Base-by-base conservation (phyloP, 2,888 invertebrate species). In the Apamea crenata region DNA sequence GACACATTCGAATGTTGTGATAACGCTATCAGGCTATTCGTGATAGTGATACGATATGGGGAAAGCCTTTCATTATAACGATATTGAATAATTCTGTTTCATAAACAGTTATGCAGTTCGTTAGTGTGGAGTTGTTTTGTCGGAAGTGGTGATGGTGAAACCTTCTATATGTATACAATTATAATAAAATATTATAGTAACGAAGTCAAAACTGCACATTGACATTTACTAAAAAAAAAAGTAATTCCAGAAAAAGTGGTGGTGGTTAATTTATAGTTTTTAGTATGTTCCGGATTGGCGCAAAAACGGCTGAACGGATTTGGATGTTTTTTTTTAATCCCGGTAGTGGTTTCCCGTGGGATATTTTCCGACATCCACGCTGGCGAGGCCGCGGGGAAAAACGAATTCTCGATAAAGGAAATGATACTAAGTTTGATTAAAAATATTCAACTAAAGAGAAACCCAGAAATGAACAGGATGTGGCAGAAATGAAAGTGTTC, bases 1-100 rank as follows among this genome's bases (percentile, higher is more conserved):
- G 66, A 73, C 79, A 66, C 56, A 71, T 74, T 79, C 53, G 32
- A 70, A 86, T 74, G 80, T 77, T 69, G 36, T 65, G 83, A 75
- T 79, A 82, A 86, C 65, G n/a, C 29, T 29, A 61, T 71, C 65
- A 74, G 36, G 59, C 68, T 82, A 84, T 74, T 44, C 81, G 83
- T 87, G 89, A 63, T 77, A 61, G 2, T 63, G 85, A 87, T 86
- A 83, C 83, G 75, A 82, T 85, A 72, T 25, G 12, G 74, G 59
- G 74, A 86, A 81, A 82, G 84, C n/a, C 71, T 82, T 83, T 78
- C 78, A 78, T 83, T 88, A 69, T 65, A 50, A 66, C 61, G 71
- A 83, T 77, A 36, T 73, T 82, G 78, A 71, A 79, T 79, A 67
- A 61, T 61, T 32, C 6, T 66, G 40, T 75, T 78, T 53, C 21